Conservation (phyloP, 2,888 invertebrate species). For the Vannuccia rotundouncinata region DNA sequence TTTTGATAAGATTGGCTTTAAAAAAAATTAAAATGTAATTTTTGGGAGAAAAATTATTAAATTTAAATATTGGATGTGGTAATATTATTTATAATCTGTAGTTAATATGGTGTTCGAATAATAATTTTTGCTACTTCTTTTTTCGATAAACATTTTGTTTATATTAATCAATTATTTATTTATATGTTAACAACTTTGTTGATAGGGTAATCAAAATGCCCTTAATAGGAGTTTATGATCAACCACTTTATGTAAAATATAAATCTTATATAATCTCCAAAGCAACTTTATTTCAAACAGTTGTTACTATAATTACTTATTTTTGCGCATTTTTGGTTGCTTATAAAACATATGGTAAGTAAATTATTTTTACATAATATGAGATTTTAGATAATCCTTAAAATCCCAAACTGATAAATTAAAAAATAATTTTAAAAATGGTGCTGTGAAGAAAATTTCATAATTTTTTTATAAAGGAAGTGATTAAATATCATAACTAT, state of each 20-base stretch:
- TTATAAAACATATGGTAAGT: background rate
- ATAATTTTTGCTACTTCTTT: background rate
- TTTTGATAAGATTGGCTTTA: no score
- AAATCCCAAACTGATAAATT: no score
- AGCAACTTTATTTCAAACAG: background rate
- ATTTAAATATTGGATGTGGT: no score
- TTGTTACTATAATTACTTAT: background rate
- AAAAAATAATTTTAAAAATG: no score
- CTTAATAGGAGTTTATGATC: background rate
- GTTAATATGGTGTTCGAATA: background rate
- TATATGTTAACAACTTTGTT: background rate
- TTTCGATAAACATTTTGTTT: background rate
- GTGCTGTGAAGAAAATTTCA: no score
- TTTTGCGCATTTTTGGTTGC: background rate
- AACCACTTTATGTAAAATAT: background rate
- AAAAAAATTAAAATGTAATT: no score
- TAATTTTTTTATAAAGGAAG: no score
- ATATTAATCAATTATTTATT: background rate
- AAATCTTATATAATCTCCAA: background rate
- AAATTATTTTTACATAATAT: no score
- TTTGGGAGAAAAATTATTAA: no score
- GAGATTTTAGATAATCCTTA: no score
- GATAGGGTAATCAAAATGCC: background rate
- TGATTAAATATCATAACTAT: no score
- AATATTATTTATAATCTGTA: background rate